Base-by-base conservation (phyloP, 1,140 invertebrate genomes). In the Spodoptera litura region DNA sequence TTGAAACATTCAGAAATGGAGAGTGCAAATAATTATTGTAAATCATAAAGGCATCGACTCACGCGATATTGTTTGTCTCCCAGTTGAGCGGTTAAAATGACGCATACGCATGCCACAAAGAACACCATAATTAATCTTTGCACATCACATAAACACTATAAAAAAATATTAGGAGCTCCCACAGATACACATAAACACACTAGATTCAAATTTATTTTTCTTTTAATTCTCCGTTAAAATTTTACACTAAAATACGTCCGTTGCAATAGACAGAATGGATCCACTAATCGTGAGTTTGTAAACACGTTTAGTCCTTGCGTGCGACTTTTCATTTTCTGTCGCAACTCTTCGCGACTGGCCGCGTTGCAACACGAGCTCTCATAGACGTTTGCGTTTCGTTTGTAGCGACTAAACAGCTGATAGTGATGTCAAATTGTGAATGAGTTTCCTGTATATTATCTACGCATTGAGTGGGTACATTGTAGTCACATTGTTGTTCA, bases 291-390 rank as follows among this genome's bases (percentile, higher is more conserved):
- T 13, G 35, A 61, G 72, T 74, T 61, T 61, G 72, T 74, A 74
- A 74, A 74, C 72, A 74, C 61, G 71, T 51, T 49, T 31, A 62
- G 72, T 74, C 72, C 72, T 74, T 74, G 72, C 70, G 49, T 51
- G 52, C 74, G 74, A 66, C 64, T 72, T 72, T 78, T 72, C 68
- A 72, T 58, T 73, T 64, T 68, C 70, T 78, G 77, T 81, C 72
- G 80, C 77, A 78, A 76, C 51, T 25, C n/a, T 3, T 6, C 52
- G 68, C 68, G 27, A 58, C 52, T 38, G 25, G 38, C 44, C 35
- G 38, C 56, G 55, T 74, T 74, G 72, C 72, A 31, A 74, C 56
- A 74, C 44, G 20, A 44, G 52, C 13, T 20, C 51, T 52, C 44
- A 68, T 68, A 51, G 15, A 6, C 66, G 66, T 68, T 66, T 66